A percentile compares a stretch with the other conserved stretches of the same genome.
These are phyloP conservation scores for Augochlorella aurata DNA, from an alignment of 2,888 invertebrate species.

Conservation along the genomic window DNA sequence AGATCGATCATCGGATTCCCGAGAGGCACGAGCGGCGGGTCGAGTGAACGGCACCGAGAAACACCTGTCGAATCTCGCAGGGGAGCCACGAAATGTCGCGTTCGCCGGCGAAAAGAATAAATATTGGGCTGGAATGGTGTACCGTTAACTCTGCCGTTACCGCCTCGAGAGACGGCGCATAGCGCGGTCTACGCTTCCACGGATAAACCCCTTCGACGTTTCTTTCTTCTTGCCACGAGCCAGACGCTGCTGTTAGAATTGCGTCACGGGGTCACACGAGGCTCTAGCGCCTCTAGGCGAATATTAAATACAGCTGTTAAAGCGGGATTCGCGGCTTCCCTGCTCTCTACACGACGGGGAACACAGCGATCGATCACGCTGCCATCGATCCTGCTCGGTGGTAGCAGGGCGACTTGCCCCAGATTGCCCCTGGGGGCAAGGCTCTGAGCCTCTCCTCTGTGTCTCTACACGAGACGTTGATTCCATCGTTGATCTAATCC, in stretches of 20 bases:
- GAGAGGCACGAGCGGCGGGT: background rate
- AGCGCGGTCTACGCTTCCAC: constrained; percentile 59
- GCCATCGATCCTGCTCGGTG: background rate
- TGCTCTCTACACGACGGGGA: background rate
- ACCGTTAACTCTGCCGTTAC: constrained; percentile 82
- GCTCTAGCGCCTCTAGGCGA: background rate
- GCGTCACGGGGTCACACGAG: constrained; percentile 39
- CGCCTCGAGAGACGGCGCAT: constrained; percentile 76
- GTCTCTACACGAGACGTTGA: background rate
- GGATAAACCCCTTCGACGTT: constrained; percentile 64
- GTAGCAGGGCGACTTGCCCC: background rate
- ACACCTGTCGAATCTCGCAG: constrained; percentile 40
- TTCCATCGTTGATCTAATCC: background rate
- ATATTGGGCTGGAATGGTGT: constrained; percentile 80
- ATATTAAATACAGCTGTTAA: background rate
- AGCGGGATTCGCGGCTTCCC: background rate
- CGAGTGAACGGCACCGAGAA: background rate
- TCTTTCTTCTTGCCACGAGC: constrained; percentile 55
- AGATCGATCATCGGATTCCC: background rate
- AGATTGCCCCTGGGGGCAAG: background rate
- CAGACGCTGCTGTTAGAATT: constrained; percentile 30
- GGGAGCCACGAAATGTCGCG: constrained; percentile 61
- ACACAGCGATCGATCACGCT: background rate
- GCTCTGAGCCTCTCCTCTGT: no score
- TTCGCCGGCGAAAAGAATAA: constrained; percentile 77